Conservation (phyloP, 2,888 invertebrate genomes). For the Synergus japonicus region DNA sequence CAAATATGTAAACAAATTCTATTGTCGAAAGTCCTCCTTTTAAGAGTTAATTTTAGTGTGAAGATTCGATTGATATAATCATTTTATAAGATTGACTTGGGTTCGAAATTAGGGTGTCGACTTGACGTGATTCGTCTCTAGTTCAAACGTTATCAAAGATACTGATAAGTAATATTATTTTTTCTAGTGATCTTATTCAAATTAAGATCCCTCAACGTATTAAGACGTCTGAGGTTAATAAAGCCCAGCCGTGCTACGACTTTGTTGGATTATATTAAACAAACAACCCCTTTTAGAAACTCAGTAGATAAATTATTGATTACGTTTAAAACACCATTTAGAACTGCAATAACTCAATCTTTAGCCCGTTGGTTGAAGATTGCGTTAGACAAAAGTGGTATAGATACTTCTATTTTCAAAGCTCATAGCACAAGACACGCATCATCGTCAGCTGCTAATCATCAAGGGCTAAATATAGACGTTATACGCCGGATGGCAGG, state of each 20-base stretch:
- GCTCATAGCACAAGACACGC: conserved; percentile 23
- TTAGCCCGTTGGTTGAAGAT: conserved; percentile 4
- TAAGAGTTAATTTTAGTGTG: too few relatives aligned
- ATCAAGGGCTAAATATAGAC: background rate
- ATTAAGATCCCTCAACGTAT: conserved; percentile 37
- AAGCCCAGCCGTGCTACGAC: background rate
- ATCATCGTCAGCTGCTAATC: background rate
- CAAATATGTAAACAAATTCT: too few relatives aligned
- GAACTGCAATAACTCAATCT: background rate
- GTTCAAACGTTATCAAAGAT: conserved; percentile 30
- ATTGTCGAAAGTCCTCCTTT: too few relatives aligned
- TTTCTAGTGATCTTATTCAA: background rate
- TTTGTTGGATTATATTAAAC: background rate
- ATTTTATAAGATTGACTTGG: too few relatives aligned
- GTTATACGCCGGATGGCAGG: conserved; percentile 1
- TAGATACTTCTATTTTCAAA: background rate
- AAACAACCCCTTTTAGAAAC: background rate
- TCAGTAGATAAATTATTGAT: background rate
- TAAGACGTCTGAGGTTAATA: background rate
- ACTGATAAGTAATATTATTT: background rate
- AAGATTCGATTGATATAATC: too few relatives aligned
- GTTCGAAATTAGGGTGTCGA: too few relatives aligned
- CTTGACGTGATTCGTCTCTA: background rate
- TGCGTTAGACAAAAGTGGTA: background rate
- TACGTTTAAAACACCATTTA: background rate